Base-by-base conservation (phyloP, 2,888 invertebrate species). In the Pterostichus niger region DNA sequence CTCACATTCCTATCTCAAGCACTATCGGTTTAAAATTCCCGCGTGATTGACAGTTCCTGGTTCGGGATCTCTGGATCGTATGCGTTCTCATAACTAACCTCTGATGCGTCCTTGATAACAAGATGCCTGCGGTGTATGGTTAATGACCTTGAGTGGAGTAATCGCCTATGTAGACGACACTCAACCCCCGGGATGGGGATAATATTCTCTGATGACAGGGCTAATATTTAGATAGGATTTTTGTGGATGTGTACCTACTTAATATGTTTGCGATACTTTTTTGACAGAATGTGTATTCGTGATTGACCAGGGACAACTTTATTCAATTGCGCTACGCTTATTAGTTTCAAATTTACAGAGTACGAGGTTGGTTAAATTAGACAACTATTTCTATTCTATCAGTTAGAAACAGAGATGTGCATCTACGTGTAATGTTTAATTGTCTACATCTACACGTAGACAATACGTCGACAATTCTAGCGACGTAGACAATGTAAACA, bases 21-120 rank as follows among this genome's bases (percentile, higher is more conserved):
- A 76, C 52, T 56, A 75, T 61, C 73, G 59, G 61, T 82, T 75
- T 82, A 75, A 82, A 82, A 80, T 71, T 64, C 11, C 46, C n/a
- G 13, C 52, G 68, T 79, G 79, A 79, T 79, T 75, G 82, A 82
- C 82, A 61, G 75, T 31, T 59, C 17, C 82, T n/a, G 75, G 24
- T n/a, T 24, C 11, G 40, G 68, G 10, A 71, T 71, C 40, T 44
- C 68, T 15, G 68, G 68, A 71, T 71, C 68, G 68, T 71, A 71
- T 75, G 75, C 77, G 40, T 40, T 13, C 46, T 77, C 40, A 77
- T 24, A 49, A 24, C 31, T 52, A 24, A 52, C 35, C 49, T 31
- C 77, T 77, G 54, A 49, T 77, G 77, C 24, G 44, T 33, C 77
- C 77, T 77, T 56, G 77, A 11, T 75, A 31, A 77, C 77, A 76